These are phyloP conservation scores for Microchirus variegatus DNA, from an alignment of 2,797 vertebrate species.

Conservation along the genomic window DNA sequence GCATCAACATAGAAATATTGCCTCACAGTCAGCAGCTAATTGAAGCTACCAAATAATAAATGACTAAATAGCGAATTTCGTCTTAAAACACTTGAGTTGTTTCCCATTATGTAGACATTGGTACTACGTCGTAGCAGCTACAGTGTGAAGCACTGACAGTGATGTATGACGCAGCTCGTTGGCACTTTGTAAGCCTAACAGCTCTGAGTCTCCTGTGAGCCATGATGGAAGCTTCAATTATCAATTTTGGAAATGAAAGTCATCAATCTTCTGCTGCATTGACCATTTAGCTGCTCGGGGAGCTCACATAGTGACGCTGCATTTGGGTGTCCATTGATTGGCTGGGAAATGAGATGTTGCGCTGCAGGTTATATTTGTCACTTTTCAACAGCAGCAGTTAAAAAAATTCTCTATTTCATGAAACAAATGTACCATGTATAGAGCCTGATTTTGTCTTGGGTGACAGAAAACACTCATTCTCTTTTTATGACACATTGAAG, in stretches of 20 bases:
- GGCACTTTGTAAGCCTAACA: conserved; percentile 6
- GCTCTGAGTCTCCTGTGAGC: conserved; percentile 18
- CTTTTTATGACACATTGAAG: conserved; percentile 1
- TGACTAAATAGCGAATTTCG: too few species aligned
- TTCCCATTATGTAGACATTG: background rate
- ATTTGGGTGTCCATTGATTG: conserved; percentile 30
- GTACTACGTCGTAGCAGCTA: background rate
- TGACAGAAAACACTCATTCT: too few species aligned
- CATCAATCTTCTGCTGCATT: conserved; percentile 37
- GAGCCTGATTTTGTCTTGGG: background rate
- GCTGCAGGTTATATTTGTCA: conserved; percentile 7
- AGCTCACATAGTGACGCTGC: conserved; percentile 11
- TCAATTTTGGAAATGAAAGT: conserved; percentile 44
- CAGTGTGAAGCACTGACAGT: background rate
- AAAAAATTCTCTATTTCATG: background rate
- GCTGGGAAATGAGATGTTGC: conserved; percentile 3
- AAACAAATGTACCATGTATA: background rate
- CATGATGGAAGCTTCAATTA: conserved; percentile 18
- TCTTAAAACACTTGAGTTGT: background rate
- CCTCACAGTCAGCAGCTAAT: too few species aligned
- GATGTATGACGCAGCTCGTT: conserved; percentile 3
- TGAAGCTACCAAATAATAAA: too few species aligned
- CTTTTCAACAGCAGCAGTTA: background rate
- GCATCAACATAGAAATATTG: too few species aligned
- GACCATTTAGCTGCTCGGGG: background rate